Evolutionary conservation across 2,888 invertebrate species (phyloP).

Genomic region (Diaperis boleti): DNA sequence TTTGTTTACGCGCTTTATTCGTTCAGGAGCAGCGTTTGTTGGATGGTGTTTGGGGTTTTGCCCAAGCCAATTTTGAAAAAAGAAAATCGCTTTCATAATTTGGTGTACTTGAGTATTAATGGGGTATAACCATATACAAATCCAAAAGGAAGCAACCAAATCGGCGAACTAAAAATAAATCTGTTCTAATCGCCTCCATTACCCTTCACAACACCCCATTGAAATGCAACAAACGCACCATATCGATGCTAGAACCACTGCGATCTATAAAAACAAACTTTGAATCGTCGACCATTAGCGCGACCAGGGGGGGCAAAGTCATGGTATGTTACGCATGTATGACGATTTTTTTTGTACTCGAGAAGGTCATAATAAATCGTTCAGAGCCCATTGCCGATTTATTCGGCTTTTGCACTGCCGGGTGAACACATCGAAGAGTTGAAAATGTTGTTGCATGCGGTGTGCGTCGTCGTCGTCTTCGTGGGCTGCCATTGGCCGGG

Average conservation of each 20-base stretch:
- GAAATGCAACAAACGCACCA: constrained; percentile 6
- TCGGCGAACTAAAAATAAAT: no score
- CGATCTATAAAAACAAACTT: constrained; percentile 29
- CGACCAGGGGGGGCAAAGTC: constrained; percentile 36
- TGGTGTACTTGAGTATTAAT: no score
- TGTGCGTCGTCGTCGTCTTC: constrained; percentile 41
- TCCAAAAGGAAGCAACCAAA: no score
- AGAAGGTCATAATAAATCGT: constrained; percentile 61
- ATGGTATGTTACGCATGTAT: constrained; percentile 60
- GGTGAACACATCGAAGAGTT: constrained; percentile 46
- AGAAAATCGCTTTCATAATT: no score
- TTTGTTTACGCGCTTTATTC: no score
- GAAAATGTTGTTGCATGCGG: constrained; percentile 44
- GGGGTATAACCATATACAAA: no score
- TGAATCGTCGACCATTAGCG: constrained; percentile 20
- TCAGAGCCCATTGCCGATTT: constrained; percentile 52
- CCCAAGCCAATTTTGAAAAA: no score
- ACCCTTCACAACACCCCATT: constrained; percentile 6
- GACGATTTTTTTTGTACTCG: constrained; percentile 59
- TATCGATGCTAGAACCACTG: constrained; percentile 9
- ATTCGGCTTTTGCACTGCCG: constrained; percentile 48
- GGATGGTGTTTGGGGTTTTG: no score
- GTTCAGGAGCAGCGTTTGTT: no score
- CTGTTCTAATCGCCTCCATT: constrained; percentile 1
- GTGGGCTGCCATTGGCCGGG: constrained; percentile 28